Conservation (phyloP, 2,888 invertebrate species). For the Pachliopta kotzebuea region DNA sequence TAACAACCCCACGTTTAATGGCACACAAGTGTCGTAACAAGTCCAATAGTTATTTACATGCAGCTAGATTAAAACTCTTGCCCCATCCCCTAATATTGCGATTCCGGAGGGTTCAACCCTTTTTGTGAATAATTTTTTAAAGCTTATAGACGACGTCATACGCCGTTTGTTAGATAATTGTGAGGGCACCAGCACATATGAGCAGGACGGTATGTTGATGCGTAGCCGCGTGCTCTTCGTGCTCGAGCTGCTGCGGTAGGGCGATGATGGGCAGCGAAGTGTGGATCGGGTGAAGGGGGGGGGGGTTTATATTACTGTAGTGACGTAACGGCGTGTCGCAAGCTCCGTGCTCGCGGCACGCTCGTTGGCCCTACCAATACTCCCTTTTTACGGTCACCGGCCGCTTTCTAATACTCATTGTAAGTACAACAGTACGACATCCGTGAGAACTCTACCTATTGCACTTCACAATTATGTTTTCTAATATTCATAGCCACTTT, state of each 20-base stretch:
- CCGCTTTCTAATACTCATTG: slow-evolving; percentile 77
- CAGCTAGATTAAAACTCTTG: slow-evolving; percentile 69
- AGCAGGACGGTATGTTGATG: slow-evolving; percentile 32
- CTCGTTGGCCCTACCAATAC: slow-evolving; percentile 60
- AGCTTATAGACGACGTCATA: slow-evolving; percentile 56
- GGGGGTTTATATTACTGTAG: slow-evolving; percentile 56
- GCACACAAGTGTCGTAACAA: slow-evolving; percentile 75
- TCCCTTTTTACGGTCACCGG: slow-evolving; percentile 75
- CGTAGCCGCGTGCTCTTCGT: slow-evolving; percentile 1
- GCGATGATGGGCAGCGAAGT: slow-evolving; percentile 40
- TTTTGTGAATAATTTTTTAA: slow-evolving; percentile 56
- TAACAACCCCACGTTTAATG: slow-evolving; percentile 69
- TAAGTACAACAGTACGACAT: slow-evolving; percentile 65
- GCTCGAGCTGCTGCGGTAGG: slow-evolving; percentile 32
- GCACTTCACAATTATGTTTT: slow-evolving; percentile 47
- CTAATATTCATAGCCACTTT: not conserved
- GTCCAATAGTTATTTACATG: slow-evolving; percentile 78
- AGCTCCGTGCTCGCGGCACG: slow-evolving; percentile 42
- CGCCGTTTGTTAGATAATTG: slow-evolving; percentile 57
- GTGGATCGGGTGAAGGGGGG: slow-evolving; percentile 29
- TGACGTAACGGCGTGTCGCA: slow-evolving; percentile 73
- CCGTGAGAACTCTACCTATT: slow-evolving; percentile 61
- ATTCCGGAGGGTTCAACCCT: slow-evolving; percentile 75
- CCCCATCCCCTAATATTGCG: slow-evolving; percentile 68
- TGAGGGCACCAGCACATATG: slow-evolving; percentile 60